Evolutionary conservation across 92 coral and sea anemone species (phyloP), one percentile per base, ranked within the genome.

Genomic region (Heteractis magnifica): DNA sequence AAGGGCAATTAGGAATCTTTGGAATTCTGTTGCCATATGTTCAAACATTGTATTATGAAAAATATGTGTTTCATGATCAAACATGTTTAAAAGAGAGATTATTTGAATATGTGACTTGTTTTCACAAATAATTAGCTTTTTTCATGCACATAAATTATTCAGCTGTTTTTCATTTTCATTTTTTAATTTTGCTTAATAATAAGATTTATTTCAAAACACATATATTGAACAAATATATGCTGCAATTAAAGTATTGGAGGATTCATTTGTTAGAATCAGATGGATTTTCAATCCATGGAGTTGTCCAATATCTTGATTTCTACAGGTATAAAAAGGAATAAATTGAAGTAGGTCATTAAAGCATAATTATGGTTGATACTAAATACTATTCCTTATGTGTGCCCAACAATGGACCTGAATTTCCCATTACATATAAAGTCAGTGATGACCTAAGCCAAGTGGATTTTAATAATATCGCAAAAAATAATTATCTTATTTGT

Each of bases 21-120:
- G 49, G 73, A 23, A 68, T 68, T 26, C 23, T 68, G 8, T n/a
- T 68, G 13, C 13, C 73, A 68, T 9, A 68, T 20, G 73, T 68
- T 68, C 16, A 23, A 20, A 26, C 26, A 68, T 23, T 18, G 70
- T 62, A 18, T 62, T 62, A 5, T 62, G 70, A 1, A 62, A 23
- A 18, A n/a, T 62, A 6, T 62, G 70, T 16, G 70, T 62, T 68
- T 68, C 73, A 68, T 68, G 73, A 68, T 68, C 73, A 68, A 26
- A 26, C 49, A 68, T 68, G 73, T 68, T 68, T 68, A 14, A 68
- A 68, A 68, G 15, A 68, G 6, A 9, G 14, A 68, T 68, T 68
- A 68, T 68, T 68, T 68, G 73, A 68, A 26, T 1, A 68, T 21
- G 73, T 68, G 20, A 68, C 49, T 68, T 68, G 73, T 68, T 68